Evolutionary conservation across 2,113 vertebrate genomes (phyloP).

Genomic region (Bostrychus sinensis): DNA sequence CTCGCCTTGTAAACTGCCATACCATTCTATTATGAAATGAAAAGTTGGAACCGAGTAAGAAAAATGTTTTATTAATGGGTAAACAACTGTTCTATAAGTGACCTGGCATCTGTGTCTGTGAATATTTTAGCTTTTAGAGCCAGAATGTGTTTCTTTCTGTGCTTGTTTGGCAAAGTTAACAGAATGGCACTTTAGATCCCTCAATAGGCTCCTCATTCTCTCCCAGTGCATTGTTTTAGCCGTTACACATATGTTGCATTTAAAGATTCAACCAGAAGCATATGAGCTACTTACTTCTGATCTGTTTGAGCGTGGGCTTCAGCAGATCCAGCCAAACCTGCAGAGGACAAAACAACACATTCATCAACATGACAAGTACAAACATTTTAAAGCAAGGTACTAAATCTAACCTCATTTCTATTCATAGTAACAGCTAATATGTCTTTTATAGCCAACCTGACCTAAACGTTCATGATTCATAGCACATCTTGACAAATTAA

Average conservation of each 20-base stretch:
- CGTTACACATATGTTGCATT: not conserved
- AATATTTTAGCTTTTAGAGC: no score
- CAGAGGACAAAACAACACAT: conserved; percentile 6
- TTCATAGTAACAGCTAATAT: not conserved
- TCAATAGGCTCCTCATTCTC: not conserved
- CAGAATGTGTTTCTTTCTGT: no score
- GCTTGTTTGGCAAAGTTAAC: no score
- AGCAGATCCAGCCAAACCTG: conserved; percentile 95
- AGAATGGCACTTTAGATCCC: no score
- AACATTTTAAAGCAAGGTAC: not conserved
- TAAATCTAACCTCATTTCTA: not conserved
- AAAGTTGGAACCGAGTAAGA: no score
- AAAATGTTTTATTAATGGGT: no score
- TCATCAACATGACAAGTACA: not conserved
- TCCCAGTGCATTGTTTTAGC: not conserved
- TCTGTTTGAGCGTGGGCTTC: conserved; percentile 92
- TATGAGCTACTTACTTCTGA: conserved; percentile 81
- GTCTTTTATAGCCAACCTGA: not conserved
- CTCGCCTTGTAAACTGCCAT: no score
- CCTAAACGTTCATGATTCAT: not conserved
- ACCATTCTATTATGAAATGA: no score
- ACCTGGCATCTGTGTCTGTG: no score
- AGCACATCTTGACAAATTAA: not conserved
- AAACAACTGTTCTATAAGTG: no score
- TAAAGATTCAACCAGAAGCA: not conserved